These are phyloP conservation scores for Entelurus aequoreus DNA, from an alignment of 2,113 vertebrate genomes.

Conservation along the genomic window DNA sequence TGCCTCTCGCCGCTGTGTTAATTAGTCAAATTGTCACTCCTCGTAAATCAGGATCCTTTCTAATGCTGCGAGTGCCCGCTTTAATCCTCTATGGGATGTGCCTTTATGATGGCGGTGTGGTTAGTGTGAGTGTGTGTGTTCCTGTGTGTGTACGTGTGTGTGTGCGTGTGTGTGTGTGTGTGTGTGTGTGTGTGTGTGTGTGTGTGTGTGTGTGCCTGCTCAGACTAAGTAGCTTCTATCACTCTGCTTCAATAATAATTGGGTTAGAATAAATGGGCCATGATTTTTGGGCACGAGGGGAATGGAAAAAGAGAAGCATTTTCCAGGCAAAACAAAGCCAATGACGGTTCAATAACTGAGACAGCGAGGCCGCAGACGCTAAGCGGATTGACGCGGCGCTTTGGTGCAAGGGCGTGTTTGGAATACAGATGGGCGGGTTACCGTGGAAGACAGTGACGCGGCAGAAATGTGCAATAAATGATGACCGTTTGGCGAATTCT, in stretches of 20 bases:
- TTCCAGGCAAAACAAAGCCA: constrained; percentile 52
- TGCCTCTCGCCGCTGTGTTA: constrained; percentile 31
- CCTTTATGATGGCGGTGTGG: not conserved
- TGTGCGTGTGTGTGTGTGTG: constrained; percentile 19
- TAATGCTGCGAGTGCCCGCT: constrained; percentile 11
- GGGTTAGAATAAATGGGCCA: constrained; percentile 71
- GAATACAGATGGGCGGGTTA: constrained; percentile 49
- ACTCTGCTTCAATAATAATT: constrained; percentile 69
- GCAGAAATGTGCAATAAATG: constrained; percentile 37
- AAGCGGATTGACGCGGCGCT: constrained; percentile 35
- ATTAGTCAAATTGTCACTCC: constrained; percentile 59
- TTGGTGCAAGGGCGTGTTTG: constrained; percentile 32
- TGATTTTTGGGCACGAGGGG: constrained; percentile 52
- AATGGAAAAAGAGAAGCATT: constrained; percentile 25
- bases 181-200: constrained; percentile 6
- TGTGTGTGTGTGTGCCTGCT: constrained; percentile 40
- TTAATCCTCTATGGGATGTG: constrained; percentile 13
- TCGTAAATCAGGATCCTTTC: constrained; percentile 64
- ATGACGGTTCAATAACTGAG: constrained; percentile 52
- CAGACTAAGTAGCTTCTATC: constrained; percentile 65
- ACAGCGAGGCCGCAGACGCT: constrained; percentile 38
- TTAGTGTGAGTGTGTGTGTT: not conserved
- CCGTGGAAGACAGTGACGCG: constrained; percentile 20
- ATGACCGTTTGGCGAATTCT: not conserved
- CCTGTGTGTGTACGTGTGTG: constrained; percentile 1